A percentile compares a stretch with the other conserved stretches of the same genome.
These are phyloP conservation scores for Kradibia gibbosae DNA, from an alignment of 1,140 invertebrate genomes.

Conservation along the genomic window DNA sequence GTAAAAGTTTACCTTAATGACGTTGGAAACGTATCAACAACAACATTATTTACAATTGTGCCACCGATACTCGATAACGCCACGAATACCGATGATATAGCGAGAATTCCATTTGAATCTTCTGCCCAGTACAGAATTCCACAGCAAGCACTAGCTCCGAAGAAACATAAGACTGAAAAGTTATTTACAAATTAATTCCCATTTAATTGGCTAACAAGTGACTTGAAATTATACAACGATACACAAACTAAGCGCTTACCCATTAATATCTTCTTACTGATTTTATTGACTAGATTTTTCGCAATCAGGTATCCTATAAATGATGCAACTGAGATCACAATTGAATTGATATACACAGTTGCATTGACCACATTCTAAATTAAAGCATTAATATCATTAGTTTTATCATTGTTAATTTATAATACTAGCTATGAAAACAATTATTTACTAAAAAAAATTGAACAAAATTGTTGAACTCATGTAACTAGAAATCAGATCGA, in stretches of 20 bases:
- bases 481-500: too few relatives aligned
- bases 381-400: not conserved
- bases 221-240: not conserved
- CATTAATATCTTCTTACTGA: constrained; percentile 67
- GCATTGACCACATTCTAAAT: constrained; percentile 55
- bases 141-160: constrained; percentile 61
- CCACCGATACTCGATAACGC: constrained; percentile 66
- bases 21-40: constrained; percentile 67
- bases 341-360: constrained; percentile 68
- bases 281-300: constrained; percentile 63
- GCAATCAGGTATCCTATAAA: constrained; percentile 68
- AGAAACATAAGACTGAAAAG: constrained; percentile 63
- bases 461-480: too few relatives aligned
- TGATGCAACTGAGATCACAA: constrained; percentile 66
- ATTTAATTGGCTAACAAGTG: not conserved
- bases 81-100: constrained; percentile 64
- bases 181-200: constrained; percentile 39
- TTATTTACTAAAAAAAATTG: too few relatives aligned
- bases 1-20: constrained; percentile 58
- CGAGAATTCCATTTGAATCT: constrained; percentile 60
- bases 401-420: not conserved
- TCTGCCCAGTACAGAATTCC: constrained; percentile 63
- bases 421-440: too few relatives aligned
- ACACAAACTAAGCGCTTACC: constrained; percentile 52
- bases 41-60: constrained; percentile 62